Evolutionary conservation across 2,797 vertebrate genomes (phyloP).

Genomic region (Brotula barbata): DNA sequence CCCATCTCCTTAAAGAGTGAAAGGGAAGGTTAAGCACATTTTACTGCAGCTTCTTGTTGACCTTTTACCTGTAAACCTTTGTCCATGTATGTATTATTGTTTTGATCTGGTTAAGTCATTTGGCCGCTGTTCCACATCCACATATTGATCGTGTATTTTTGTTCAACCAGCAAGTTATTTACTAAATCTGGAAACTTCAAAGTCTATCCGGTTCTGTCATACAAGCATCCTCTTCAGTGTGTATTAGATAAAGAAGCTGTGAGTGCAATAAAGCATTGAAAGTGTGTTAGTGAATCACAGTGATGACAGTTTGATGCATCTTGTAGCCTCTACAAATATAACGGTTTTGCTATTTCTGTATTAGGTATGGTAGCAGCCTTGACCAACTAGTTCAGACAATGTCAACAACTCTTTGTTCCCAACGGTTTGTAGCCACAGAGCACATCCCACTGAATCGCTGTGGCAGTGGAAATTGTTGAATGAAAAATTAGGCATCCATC

Average conservation of each 20-base stretch:
- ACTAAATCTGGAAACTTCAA: background rate
- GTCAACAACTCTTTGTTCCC: slow-evolving; percentile 66
- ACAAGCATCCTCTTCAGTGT: too few species aligned
- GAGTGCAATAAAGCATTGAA: too few species aligned
- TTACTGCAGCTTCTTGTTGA: background rate
- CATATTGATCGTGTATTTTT: background rate
- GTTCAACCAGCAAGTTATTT: background rate
- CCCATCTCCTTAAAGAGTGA: background rate
- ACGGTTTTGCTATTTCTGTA: too few species aligned
- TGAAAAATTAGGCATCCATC: slow-evolving; percentile 48
- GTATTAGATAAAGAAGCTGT: too few species aligned
- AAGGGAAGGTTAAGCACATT: slow-evolving; percentile 13
- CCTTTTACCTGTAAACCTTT: background rate
- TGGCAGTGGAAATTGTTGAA: slow-evolving; percentile 40
- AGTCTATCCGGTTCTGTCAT: too few species aligned
- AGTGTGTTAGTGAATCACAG: too few species aligned
- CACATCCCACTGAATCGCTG: slow-evolving; percentile 25
- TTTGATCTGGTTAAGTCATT: background rate
- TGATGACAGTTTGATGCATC: too few species aligned
- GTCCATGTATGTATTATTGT: background rate
- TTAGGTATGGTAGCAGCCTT: too few species aligned
- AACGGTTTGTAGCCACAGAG: too few species aligned
- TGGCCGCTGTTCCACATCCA: background rate
- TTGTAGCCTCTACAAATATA: too few species aligned
- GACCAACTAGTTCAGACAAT: too few species aligned